phyloP scores from a whole-genome alignment of 2,888 invertebrate genomes.

The Drosophila greeni region DNA sequence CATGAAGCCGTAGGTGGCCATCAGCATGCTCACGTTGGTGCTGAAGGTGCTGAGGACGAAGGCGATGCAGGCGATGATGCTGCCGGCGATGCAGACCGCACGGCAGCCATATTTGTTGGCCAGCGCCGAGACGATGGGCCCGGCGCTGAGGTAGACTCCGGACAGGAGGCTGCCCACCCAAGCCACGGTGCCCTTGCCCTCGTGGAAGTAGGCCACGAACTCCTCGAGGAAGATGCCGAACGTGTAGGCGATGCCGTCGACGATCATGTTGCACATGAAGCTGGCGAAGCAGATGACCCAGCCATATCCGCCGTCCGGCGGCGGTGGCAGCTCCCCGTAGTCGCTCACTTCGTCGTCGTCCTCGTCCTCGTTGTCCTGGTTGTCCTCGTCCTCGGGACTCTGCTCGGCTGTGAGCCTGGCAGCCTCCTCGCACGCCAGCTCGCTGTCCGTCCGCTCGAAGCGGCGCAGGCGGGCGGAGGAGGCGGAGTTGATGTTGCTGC shows the following conservation, averaged over 20 bases:
- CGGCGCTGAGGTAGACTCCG: conserved; percentile 96
- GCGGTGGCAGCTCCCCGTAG: conserved; percentile 89
- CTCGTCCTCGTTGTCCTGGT: conserved; percentile 79
- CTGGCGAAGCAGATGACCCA: conserved; percentile 97
- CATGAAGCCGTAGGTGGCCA: conserved; percentile 94
- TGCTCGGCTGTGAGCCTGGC: conserved; percentile 85
- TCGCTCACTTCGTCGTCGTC: conserved; percentile 83
- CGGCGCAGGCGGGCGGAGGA: conserved; percentile 76
- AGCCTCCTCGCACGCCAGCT: conserved; percentile 91
- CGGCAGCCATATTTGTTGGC: conserved; percentile 98
- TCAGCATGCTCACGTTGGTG: conserved; percentile 90
- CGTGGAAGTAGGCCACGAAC: conserved; percentile 89
- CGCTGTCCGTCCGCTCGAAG: conserved; percentile 87
- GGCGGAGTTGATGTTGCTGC: conserved; percentile 54
- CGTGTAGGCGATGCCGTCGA: conserved; percentile 99
- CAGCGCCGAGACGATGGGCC: conserved; percentile 96
- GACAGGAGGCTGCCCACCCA: conserved; percentile 97
- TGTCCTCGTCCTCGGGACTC: conserved; percentile 71
- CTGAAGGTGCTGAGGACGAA: conserved; percentile 94
- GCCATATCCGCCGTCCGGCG: conserved; percentile 93
- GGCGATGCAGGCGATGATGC: conserved; percentile 89
- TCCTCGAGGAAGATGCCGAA: conserved; percentile 95
- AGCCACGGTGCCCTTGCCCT: conserved; percentile 91
- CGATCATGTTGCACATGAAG: conserved; percentile 98
- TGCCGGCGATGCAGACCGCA: conserved; percentile 94